Percentiles rank a stretch among this genome's conserved stretches.
phyloP scores from a whole-genome alignment of 2,797 vertebrate species.

The Parauchenoglanis ngamensis region DNA sequence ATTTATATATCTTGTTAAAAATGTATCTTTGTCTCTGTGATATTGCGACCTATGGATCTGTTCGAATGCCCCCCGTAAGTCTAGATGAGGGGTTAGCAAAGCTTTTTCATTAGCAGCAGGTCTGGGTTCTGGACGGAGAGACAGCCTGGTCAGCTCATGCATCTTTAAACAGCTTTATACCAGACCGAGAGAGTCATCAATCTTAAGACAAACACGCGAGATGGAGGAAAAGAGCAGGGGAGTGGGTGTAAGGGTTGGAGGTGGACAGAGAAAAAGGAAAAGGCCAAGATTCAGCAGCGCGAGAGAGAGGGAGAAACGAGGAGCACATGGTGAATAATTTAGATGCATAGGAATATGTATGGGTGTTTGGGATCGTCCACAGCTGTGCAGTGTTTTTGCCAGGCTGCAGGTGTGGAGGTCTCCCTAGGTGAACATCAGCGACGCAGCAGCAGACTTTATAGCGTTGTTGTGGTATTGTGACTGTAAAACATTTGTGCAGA shows the following conservation, averaged over 20 bases:
- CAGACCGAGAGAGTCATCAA: conserved; percentile 75
- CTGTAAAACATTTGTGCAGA: conserved; percentile 33
- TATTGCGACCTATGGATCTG: conserved; percentile 10
- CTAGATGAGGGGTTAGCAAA: conserved; percentile 42
- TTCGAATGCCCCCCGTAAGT: conserved; percentile 4
- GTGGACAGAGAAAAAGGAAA: conserved; percentile 49
- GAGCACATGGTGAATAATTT: conserved; percentile 36
- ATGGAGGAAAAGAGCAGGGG: conserved; percentile 36
- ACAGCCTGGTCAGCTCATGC: conserved; percentile 76
- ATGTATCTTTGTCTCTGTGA: not conserved
- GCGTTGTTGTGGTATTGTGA: conserved; percentile 22
- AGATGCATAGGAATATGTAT: conserved; percentile 31
- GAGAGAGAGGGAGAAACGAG: not conserved
- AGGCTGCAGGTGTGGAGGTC: conserved; percentile 31
- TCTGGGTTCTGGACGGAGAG: conserved; percentile 16
- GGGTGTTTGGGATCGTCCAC: conserved; percentile 19
- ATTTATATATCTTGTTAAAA: not conserved
- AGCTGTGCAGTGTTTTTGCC: conserved; percentile 34
- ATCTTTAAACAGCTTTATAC: conserved; percentile 78
- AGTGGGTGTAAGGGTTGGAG: conserved; percentile 40
- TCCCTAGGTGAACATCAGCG: conserved; percentile 33
- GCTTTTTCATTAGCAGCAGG: conserved; percentile 35
- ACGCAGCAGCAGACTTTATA: conserved; percentile 24
- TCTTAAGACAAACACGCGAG: conserved; percentile 69
- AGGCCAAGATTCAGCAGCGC: conserved; percentile 26